phyloP scores from a whole-genome alignment of 2,113 vertebrate species.

The Falcunculus frontatus region DNA sequence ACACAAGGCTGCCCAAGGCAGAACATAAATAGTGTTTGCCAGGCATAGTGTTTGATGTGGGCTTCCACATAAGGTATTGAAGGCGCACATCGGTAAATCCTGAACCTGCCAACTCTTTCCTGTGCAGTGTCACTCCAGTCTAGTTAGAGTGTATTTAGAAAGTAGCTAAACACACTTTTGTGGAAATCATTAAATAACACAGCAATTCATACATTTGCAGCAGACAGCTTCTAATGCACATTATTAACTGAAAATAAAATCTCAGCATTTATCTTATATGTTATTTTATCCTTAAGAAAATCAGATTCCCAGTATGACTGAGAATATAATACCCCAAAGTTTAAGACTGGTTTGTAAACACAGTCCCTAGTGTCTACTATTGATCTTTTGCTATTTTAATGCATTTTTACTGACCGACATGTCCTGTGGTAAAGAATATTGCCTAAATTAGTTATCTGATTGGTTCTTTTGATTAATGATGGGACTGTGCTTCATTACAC shows the following conservation, averaged over 20 bases:
- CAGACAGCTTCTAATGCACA: constrained; percentile 4
- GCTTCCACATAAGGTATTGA: not conserved
- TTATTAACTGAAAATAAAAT: constrained; percentile 64
- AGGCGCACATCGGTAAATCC: constrained; percentile 15
- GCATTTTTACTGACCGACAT: constrained; percentile 85
- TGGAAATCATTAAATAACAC: constrained; percentile 56
- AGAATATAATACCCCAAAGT: constrained; percentile 76
- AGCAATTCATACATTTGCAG: constrained; percentile 52
- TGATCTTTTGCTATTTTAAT: constrained; percentile 86
- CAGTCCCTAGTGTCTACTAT: constrained; percentile 79
- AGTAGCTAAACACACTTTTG: constrained; percentile 41
- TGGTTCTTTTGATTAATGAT: constrained; percentile 91
- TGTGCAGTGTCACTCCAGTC: constrained; percentile 41
- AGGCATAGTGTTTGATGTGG: constrained; percentile 27
- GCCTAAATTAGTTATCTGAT: constrained; percentile 94
- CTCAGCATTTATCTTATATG: constrained; percentile 52
- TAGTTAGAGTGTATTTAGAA: constrained; percentile 56
- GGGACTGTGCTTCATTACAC: constrained; percentile 84
- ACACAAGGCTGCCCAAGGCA: not conserved
- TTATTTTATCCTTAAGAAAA: constrained; percentile 56
- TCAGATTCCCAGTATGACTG: constrained; percentile 64
- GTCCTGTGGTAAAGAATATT: constrained; percentile 89
- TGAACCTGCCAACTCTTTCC: constrained; percentile 22
- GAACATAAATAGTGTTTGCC: not conserved
- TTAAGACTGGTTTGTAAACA: constrained; percentile 77